phyloP scores from a whole-genome alignment of 2,888 invertebrate species.

The Heliconius cydno region DNA sequence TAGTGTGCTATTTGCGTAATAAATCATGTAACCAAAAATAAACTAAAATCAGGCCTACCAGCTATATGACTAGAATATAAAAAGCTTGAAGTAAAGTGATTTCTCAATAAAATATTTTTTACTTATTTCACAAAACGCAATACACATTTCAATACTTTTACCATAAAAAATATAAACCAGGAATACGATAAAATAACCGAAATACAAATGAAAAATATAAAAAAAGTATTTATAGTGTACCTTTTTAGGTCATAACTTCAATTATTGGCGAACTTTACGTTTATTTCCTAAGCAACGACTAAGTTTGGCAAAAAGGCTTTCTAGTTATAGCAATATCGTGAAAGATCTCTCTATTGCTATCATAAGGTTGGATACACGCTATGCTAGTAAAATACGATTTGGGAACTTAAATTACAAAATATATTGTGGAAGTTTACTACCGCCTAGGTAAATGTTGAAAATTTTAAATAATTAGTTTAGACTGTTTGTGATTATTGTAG shows the following conservation, averaged over 20 bases:
- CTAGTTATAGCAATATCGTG: conserved; percentile 9
- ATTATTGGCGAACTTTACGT: neutral
- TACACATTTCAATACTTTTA: too few relatives aligned
- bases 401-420: conserved; percentile 11
- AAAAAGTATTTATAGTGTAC: neutral
- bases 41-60: neutral
- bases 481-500: neutral
- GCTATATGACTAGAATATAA: too few relatives aligned
- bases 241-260: neutral
- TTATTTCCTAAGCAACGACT: neutral
- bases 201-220: neutral
- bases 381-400: neutral
- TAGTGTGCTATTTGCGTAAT: neutral
- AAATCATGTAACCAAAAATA: neutral
- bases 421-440: neutral
- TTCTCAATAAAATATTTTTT: too few relatives aligned
- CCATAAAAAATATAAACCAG: neutral
- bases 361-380: conserved; percentile 17
- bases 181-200: neutral
- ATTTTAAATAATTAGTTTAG: neutral
- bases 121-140: too few relatives aligned
- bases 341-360: neutral
- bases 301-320: neutral
- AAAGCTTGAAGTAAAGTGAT: too few relatives aligned
- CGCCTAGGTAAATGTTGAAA: neutral